phyloP scores from a whole-genome alignment of 1,140 invertebrate species.

The Drosophila bipectinata region DNA sequence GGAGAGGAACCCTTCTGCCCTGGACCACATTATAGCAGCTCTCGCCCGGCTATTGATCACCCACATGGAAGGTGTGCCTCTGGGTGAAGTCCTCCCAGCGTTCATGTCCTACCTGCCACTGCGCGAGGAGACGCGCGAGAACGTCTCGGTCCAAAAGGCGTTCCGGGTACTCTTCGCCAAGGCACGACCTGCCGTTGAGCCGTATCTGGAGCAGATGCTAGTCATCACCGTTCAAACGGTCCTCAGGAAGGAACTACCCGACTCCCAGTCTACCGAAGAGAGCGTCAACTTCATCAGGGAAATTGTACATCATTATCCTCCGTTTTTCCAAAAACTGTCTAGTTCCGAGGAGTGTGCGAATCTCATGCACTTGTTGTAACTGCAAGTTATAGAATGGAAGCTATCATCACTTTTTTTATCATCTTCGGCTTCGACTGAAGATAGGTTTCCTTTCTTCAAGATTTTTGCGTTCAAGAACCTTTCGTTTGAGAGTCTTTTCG shows the following conservation, averaged over 20 bases:
- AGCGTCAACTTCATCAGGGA: conserved; percentile 85
- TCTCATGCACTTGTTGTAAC: too few species aligned
- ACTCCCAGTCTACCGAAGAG: conserved; percentile 50
- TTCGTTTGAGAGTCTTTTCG: too few species aligned
- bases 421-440: too few species aligned
- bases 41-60: conserved; percentile 90
- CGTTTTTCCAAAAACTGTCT: too few species aligned
- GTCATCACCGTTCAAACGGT: conserved; percentile 85
- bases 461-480: too few species aligned
- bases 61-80: conserved; percentile 87
- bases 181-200: conserved; percentile 85
- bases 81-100: conserved; percentile 89
- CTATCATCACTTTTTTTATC: too few species aligned
- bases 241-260: conserved; percentile 84
- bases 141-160: conserved; percentile 88
- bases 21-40: conserved; percentile 92
- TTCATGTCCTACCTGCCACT: conserved; percentile 90
- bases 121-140: conserved; percentile 91
- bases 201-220: conserved; percentile 85
- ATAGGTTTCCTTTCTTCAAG: too few species aligned
- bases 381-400: too few species aligned
- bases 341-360: too few species aligned
- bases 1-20: conserved; percentile 87
- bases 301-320: conserved; percentile 50
- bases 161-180: conserved; percentile 87